Evolutionary conservation across 2,797 vertebrate genomes (phyloP).

Genomic region (Cichlasoma orientale): DNA sequence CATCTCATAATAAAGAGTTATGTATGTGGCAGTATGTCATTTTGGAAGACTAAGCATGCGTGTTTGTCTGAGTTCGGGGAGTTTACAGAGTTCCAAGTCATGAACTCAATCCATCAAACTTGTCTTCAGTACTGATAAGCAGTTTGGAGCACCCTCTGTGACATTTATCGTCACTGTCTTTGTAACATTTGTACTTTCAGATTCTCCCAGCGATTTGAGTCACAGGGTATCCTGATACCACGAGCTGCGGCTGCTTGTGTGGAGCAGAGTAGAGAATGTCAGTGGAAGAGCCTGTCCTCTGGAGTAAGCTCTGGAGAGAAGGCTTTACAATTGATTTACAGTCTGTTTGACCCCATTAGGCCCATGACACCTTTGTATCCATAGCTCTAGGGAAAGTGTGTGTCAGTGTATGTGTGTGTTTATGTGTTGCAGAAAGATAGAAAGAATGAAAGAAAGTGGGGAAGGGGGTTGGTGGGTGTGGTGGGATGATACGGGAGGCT

Average conservation of each 20-base stretch:
- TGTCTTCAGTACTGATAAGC: slow-evolving; percentile 43
- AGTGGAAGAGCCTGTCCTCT: slow-evolving; percentile 37
- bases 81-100: slow-evolving; percentile 37
- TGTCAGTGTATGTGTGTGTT: slow-evolving; percentile 60
- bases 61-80: slow-evolving; percentile 29
- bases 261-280: slow-evolving; percentile 34
- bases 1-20: not conserved
- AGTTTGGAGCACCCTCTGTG: not conserved
- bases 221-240: slow-evolving; percentile 18
- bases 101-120: slow-evolving; percentile 59
- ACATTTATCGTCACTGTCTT: slow-evolving; percentile 48
- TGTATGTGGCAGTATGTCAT: not conserved
- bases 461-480: slow-evolving; percentile 13
- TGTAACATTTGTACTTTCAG: slow-evolving; percentile 34
- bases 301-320: slow-evolving; percentile 46
- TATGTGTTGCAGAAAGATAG: slow-evolving; percentile 44
- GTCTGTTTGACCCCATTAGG: slow-evolving; percentile 77
- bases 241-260: not conserved
- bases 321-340: slow-evolving; percentile 71
- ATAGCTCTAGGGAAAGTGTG: slow-evolving; percentile 75
- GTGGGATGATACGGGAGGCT: slow-evolving; percentile 56
- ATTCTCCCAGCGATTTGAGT: slow-evolving; percentile 28
- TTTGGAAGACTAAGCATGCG: slow-evolving; percentile 2
- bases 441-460: slow-evolving; percentile 55
- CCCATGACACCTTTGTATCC: slow-evolving; percentile 68